Percentiles rank a stretch among this genome's conserved stretches.
These are phyloP conservation scores for Periparus ater DNA, from an alignment of 2,797 vertebrate species.

Conservation along the genomic window DNA sequence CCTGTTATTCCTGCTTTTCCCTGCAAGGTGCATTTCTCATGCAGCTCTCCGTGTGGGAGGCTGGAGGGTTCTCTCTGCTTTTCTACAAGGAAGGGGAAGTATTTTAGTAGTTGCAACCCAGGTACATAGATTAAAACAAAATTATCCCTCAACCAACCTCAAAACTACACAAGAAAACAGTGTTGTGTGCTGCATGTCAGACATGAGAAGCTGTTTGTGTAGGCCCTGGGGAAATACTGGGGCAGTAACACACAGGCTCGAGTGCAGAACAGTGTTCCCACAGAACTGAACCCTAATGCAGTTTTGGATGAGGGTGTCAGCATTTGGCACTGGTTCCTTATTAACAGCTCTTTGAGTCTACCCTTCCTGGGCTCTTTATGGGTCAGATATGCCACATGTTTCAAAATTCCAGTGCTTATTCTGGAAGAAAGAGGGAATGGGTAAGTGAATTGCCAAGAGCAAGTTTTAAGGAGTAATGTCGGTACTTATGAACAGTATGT, in stretches of 20 bases:
- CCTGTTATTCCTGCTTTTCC: not conserved
- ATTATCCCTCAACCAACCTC: not conserved
- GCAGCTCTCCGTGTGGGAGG: not conserved
- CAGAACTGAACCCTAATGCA: not conserved
- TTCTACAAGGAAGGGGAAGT: not conserved
- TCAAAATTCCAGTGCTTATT: not conserved
- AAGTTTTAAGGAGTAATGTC: not conserved
- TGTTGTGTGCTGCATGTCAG: not conserved
- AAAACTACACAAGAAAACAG: not conserved
- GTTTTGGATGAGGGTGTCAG: not conserved
- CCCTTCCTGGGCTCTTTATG: not conserved
- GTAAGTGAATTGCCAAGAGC: not conserved
- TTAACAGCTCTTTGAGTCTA: not conserved
- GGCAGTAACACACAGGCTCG: not conserved
- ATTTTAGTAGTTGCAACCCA: not conserved
- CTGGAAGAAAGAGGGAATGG: not conserved
- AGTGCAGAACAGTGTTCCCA: not conserved
- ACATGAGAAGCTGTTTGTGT: not conserved
- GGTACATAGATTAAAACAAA: not conserved
- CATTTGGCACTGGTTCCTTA: not conserved
- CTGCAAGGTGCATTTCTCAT: not conserved
- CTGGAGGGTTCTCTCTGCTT: not conserved
- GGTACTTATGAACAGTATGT: not conserved
- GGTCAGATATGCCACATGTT: not conserved
- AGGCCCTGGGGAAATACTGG: not conserved